Evolutionary conservation across 2,888 invertebrate species (phyloP), one percentile per base, ranked within the genome.

Genomic region (Drosophila atroscutellata): DNA sequence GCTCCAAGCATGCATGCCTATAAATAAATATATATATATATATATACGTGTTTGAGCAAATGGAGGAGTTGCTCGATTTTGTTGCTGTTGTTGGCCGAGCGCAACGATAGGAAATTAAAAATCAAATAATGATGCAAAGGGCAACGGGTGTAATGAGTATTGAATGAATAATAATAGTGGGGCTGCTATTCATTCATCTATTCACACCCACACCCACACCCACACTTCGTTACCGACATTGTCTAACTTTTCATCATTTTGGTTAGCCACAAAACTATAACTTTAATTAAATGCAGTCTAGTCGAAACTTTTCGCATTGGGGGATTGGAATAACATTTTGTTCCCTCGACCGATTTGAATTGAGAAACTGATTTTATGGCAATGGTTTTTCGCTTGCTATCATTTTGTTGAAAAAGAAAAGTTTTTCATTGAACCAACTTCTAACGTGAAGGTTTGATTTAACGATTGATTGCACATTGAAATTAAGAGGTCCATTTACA

Each of bases 81-180:
- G 20, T 24, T 52, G 24, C 9, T 34, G 26, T n/a, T 37, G 55
- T 32, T 58, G 62, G 39, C 36, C 59, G 28, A 68, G 68, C 77
- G 69, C 47, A 69, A 68, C 68, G 57, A 70, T 51, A 60, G 61
- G 37, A 67, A 76, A 71, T 62, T 71, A 32, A 62, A 47, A 49
- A 47, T 37, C 37, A 56, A 51, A 39, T 15, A 56, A 45, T 45
- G 15, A 15, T 45, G 15, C 57, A 58, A 47, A 39, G 11, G 39
- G 52, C 30, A 30, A 37, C 3, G 42, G 60, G 18, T 11, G 20
- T 4, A 37, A 28, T 18, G 36, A 18, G 7, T 54, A 24, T 36
- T 3, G 9, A 34, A 6, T 34, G 6, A 42, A 45, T 26, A 24
- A 24, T 36, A 24, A 36, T 36, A 52, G 18, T 20, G 3, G n/a